Percentiles rank a stretch among this genome's conserved stretches.
Evolutionary conservation across 1,140 invertebrate species (phyloP).

Genomic region (Aethina tumida): DNA sequence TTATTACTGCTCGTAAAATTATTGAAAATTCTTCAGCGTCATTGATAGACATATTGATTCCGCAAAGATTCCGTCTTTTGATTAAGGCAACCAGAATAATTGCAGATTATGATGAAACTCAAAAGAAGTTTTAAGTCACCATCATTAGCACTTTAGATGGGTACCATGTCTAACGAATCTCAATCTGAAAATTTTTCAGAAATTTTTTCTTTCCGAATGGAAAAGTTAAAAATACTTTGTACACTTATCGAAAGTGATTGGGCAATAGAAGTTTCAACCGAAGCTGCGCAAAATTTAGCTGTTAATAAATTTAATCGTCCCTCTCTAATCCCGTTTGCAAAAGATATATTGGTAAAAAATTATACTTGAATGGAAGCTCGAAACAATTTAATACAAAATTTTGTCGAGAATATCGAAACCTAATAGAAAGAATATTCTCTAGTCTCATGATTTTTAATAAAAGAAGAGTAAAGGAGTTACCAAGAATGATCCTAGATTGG

Average conservation of each 20-base stretch:
- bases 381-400: conserved; percentile 1
- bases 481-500: conserved; percentile 10
- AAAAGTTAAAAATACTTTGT: conserved; percentile 11
- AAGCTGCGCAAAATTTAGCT: conserved; percentile 25
- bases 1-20: conserved; percentile 10
- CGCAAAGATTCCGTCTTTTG: conserved; percentile 3
- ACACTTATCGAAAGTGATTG: conserved; percentile 18
- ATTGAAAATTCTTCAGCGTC: not conserved
- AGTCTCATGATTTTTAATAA: conserved; percentile 18
- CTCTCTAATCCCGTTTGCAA: conserved; percentile 25
- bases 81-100: conserved; percentile 5
- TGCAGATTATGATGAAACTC: conserved; percentile 2
- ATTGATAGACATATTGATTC: conserved; percentile 3
- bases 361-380: conserved; percentile 8
- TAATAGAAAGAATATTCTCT: conserved; percentile 18
- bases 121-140: conserved; percentile 3
- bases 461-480: conserved; percentile 19
- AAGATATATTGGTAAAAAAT: conserved; percentile 25
- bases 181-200: conserved; percentile 4
- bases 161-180: conserved; percentile 7
- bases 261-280: conserved; percentile 15
- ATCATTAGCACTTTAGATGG: conserved; percentile 10
- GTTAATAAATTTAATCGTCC: conserved; percentile 28
- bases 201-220: conserved; percentile 3
- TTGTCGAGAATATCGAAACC: conserved; percentile 7